Evolutionary conservation across 1,140 invertebrate species (phyloP), one percentile per base, ranked within the genome.

Genomic region (Helicoverpa armigera): DNA sequence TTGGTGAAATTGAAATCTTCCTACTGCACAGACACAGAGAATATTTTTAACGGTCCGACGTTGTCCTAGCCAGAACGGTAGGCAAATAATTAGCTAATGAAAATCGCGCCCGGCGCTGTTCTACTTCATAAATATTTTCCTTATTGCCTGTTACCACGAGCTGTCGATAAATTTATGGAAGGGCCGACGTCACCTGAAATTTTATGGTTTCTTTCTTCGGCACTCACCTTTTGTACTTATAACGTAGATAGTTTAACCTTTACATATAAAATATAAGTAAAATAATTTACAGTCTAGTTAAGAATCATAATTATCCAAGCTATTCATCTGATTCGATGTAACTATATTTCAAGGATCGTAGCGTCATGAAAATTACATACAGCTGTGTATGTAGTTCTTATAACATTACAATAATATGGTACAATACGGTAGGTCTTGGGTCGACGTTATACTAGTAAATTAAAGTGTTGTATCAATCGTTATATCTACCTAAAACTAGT

Each of bases 101-200:
- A 92, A 89, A 88, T 91, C 86, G 87, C 86, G 83, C 85, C 76
- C 75, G 82, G 63, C 84, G 80, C 84, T 80, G 86, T 89, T 92
- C 87, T 89, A 86, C 89, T 91, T 92, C 88, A 93, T 92, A 94
- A 94, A 94, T 94, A 94, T 92, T 92, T 90, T 89, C 87, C 88
- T 93, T 92, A 94, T 92, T 88, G 91, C 89, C 91, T 89, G 88
- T 91, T 92, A 91, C 91, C 91, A 93, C 91, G 91, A 92, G 86
- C 91, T 92, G 89, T 91, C 91, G 91, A 93, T 94, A 92, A 93
- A 93, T 94, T 92, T 92, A 92, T 94, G 91, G 89, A 92, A 93
- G 89, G 90, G 86, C 88, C 88, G 87, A 89, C 89, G 90, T 94
- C 91, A 92, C 90, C 90, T 94, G 89, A 92, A 92, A 92, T 92